Evolutionary conservation across 2,113 vertebrate genomes (phyloP).

Genomic region (Ceyx melanurus): DNA sequence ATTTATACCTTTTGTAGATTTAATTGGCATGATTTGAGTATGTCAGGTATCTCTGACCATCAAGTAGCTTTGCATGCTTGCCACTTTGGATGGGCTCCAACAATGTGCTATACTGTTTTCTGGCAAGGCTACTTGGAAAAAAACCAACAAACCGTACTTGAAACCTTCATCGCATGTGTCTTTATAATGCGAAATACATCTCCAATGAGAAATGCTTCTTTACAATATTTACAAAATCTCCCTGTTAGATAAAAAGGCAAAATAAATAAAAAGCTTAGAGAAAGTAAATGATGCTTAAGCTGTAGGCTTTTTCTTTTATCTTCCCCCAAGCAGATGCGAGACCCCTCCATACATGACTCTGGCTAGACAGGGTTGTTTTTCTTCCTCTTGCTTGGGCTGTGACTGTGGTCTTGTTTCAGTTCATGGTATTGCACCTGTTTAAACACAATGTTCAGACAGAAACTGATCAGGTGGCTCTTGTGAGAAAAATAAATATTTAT

Average conservation of each 20-base stretch:
- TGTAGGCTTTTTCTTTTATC: conserved; percentile 71
- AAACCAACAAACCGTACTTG: conserved; percentile 6
- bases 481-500: conserved; percentile 32
- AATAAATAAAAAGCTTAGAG: conserved; percentile 76
- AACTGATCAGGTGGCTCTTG: conserved; percentile 75
- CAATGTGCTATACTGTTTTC: not conserved
- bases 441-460: conserved; percentile 84
- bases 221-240: conserved; percentile 80
- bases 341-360: conserved; percentile 70
- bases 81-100: conserved; percentile 7
- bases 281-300: conserved; percentile 69
- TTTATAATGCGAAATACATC: conserved; percentile 69
- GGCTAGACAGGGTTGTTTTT: conserved; percentile 93
- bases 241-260: conserved; percentile 69
- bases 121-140: not conserved
- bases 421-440: conserved; percentile 98
- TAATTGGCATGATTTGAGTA: conserved; percentile 17
- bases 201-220: conserved; percentile 60
- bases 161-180: conserved; percentile 60
- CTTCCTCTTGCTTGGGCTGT: conserved; percentile 96
- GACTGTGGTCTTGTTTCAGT: conserved; percentile 93
- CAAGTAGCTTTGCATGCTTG: not conserved
- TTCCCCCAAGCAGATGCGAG: conserved; percentile 72
- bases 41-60: not conserved
- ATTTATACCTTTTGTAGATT: conserved; percentile 46